phyloP scores from a whole-genome alignment of 2,797 vertebrate species.

The Lagodon rhomboides region DNA sequence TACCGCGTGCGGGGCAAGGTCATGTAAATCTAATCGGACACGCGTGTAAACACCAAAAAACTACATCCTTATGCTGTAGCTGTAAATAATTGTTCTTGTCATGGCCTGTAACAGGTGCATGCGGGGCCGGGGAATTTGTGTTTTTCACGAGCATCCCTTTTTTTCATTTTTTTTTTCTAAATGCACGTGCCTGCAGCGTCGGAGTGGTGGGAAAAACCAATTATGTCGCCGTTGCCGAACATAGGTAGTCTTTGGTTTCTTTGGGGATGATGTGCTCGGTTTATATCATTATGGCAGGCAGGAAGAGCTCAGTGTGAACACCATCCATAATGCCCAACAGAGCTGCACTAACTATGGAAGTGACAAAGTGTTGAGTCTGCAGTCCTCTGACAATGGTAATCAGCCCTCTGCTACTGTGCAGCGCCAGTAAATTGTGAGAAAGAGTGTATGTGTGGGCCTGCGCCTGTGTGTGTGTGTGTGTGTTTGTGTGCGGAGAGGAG shows the following conservation, averaged over 20 bases:
- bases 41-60: slow-evolving; percentile 44
- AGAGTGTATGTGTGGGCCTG: not conserved
- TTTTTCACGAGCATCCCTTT: not conserved
- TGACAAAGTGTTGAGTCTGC: slow-evolving; percentile 70
- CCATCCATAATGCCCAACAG: slow-evolving; percentile 49
- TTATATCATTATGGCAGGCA: slow-evolving; percentile 37
- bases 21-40: slow-evolving; percentile 53
- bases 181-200: not conserved
- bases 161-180: slow-evolving; percentile 9
- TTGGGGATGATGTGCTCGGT: slow-evolving; percentile 17
- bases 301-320: slow-evolving; percentile 36
- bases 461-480: slow-evolving; percentile 2
- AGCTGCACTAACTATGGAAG: slow-evolving; percentile 61
- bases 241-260: slow-evolving; percentile 9
- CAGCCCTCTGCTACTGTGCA: slow-evolving; percentile 57
- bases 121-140: not conserved
- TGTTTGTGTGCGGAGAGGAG: not conserved
- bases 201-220: slow-evolving; percentile 20
- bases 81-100: not conserved
- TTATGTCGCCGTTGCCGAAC: slow-evolving; percentile 19
- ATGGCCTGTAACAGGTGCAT: not conserved
- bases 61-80: not conserved
- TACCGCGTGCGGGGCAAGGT: slow-evolving; percentile 64
- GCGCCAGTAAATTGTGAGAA: slow-evolving; percentile 36
- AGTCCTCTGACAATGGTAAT: slow-evolving; percentile 72